A percentile compares a stretch with the other conserved stretches of the same genome.
phyloP scores from a whole-genome alignment of 2,113 vertebrate species.

The Phaethornis superciliosus region DNA sequence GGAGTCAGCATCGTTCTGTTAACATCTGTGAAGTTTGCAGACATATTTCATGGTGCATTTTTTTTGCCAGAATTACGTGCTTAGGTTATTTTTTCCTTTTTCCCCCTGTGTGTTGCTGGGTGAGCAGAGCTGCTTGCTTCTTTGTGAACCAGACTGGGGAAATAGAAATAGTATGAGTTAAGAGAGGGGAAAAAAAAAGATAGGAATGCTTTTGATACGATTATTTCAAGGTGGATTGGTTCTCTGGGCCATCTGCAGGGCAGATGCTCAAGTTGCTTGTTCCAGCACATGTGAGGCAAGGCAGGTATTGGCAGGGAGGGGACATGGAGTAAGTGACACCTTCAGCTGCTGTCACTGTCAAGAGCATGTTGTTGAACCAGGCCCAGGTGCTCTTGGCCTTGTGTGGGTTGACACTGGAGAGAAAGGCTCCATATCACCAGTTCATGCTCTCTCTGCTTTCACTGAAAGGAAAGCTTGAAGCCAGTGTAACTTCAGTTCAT shows the following conservation, averaged over 20 bases:
- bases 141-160: not conserved
- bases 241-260: not conserved
- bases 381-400: not conserved
- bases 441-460: not conserved
- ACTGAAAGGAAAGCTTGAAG: not conserved
- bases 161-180: not conserved
- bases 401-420: not conserved
- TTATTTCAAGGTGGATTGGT: not conserved
- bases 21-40: not conserved
- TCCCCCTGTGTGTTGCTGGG: not conserved
- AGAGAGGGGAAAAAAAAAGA: not conserved
- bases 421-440: accelerated
- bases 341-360: not conserved
- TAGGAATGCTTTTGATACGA: not conserved
- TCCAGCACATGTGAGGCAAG: not conserved
- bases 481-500: not conserved
- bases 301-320: not conserved
- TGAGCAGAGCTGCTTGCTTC: not conserved
- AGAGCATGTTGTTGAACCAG: not conserved
- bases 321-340: accelerated
- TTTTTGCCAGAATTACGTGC: not conserved
- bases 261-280: not conserved
- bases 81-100: not conserved
- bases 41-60: not conserved
- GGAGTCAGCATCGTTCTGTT: not conserved